phyloP scores from a whole-genome alignment of 2,888 invertebrate species.

The Drosophila borborema region DNA sequence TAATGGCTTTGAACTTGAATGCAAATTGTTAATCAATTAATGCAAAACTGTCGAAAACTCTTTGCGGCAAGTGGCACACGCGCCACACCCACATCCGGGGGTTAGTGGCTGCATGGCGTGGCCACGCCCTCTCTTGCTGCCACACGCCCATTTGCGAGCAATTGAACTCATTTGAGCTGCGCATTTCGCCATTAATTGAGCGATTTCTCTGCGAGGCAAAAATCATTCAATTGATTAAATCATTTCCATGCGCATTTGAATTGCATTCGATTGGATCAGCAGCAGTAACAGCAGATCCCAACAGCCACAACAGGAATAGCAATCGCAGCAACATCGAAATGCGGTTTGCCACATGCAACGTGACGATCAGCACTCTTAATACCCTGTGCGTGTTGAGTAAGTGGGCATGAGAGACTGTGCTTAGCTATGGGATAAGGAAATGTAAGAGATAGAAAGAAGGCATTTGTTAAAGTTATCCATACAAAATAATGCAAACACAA shows the following conservation, averaged over 20 bases:
- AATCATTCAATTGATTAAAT: conserved; percentile 71
- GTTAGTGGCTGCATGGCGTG: background rate
- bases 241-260: conserved; percentile 54
- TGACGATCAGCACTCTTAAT: conserved; percentile 5
- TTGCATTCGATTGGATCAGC: conserved; percentile 57
- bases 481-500: no score
- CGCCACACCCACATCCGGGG: conserved; percentile 53
- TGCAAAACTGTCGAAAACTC: conserved; percentile 50
- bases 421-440: background rate
- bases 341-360: conserved; percentile 19
- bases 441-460: no score
- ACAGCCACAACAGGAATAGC: conserved; percentile 14
- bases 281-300: background rate
- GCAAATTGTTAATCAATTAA: conserved; percentile 70
- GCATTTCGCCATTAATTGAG: conserved; percentile 67
- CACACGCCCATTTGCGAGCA: conserved; percentile 34
- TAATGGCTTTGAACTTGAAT: conserved; percentile 74
- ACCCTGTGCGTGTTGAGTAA: background rate
- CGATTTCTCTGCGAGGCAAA: conserved; percentile 49
- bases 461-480: no score
- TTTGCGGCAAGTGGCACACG: conserved; percentile 44
- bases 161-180: conserved; percentile 72
- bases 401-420: background rate
- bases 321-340: conserved; percentile 18
- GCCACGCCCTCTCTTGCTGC: conserved; percentile 38